phyloP scores from a whole-genome alignment of 2,113 vertebrate species.

The Limnothrissa miodon region DNA sequence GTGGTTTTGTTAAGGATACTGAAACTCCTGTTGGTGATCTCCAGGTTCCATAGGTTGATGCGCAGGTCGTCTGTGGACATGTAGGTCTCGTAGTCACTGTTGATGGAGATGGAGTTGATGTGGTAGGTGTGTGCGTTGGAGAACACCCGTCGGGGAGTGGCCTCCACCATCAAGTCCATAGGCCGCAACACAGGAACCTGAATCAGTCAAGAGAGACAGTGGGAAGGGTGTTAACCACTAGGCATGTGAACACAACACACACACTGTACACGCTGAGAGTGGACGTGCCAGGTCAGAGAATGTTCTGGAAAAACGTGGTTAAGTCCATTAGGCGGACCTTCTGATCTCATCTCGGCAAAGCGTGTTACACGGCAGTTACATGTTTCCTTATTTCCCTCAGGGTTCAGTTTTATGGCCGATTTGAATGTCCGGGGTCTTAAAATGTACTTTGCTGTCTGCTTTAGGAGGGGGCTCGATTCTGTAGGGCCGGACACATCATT shows the following conservation, averaged over 20 bases:
- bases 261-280: background rate
- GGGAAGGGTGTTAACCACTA: background rate
- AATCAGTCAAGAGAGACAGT: background rate
- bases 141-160: conserved; percentile 81
- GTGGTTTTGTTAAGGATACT: conserved; percentile 82
- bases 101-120: conserved; percentile 91
- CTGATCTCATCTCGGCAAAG: background rate
- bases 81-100: conserved; percentile 89
- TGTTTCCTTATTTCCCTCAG: background rate
- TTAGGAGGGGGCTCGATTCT: background rate
- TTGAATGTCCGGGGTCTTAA: background rate
- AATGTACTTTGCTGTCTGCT: background rate
- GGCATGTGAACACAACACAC: background rate
- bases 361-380: background rate
- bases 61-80: conserved; percentile 88
- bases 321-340: background rate
- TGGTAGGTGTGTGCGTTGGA: conserved; percentile 88
- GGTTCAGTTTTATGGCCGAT: background rate
- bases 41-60: conserved; percentile 89
- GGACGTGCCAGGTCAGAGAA: background rate
- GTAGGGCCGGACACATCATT: conserved; percentile 3
- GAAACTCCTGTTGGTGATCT: conserved; percentile 89
- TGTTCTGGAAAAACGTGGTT: background rate
- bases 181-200: conserved; percentile 86
- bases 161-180: conserved; percentile 91